phyloP scores from a whole-genome alignment of 2,888 invertebrate genomes.

The Leistus spinibarbis region DNA sequence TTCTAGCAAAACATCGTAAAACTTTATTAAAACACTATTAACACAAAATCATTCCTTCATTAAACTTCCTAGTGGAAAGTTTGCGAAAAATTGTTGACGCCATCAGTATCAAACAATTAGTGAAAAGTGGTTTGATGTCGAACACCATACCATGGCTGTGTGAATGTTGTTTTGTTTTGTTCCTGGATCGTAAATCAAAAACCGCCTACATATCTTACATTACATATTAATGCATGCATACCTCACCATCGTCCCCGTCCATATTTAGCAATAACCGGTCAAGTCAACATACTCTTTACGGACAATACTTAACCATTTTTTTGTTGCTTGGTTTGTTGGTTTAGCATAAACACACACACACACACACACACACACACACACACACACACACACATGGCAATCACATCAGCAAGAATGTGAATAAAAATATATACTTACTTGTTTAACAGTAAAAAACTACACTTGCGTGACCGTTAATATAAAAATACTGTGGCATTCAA shows the following conservation, averaged over 20 bases:
- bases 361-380: neutral
- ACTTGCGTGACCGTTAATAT: slow-evolving; percentile 26
- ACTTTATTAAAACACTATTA: neutral
- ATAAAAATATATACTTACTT: slow-evolving; percentile 17
- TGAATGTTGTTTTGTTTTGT: too few relatives aligned
- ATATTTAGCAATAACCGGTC: slow-evolving; percentile 25
- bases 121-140: slow-evolving; percentile 32
- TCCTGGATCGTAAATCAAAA: slow-evolving; percentile 36
- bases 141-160: too few relatives aligned
- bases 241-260: slow-evolving; percentile 7
- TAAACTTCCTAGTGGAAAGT: neutral
- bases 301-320: slow-evolving; percentile 18
- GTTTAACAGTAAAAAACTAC: slow-evolving; percentile 27
- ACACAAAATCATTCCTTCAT: neutral
- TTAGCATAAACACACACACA: neutral
- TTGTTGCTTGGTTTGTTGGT: slow-evolving; percentile 15
- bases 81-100: slow-evolving; percentile 20
- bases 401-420: neutral
- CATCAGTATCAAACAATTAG: slow-evolving; percentile 32
- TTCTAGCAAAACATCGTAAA: neutral
- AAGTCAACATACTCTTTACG: slow-evolving; percentile 1
- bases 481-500: slow-evolving; percentile 9
- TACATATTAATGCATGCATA: slow-evolving; percentile 33
- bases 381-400: neutral
- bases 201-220: slow-evolving; percentile 33